These are phyloP conservation scores for Propithecus coquereli DNA, from an alignment of 2,113 vertebrate species.

Conservation along the genomic window DNA sequence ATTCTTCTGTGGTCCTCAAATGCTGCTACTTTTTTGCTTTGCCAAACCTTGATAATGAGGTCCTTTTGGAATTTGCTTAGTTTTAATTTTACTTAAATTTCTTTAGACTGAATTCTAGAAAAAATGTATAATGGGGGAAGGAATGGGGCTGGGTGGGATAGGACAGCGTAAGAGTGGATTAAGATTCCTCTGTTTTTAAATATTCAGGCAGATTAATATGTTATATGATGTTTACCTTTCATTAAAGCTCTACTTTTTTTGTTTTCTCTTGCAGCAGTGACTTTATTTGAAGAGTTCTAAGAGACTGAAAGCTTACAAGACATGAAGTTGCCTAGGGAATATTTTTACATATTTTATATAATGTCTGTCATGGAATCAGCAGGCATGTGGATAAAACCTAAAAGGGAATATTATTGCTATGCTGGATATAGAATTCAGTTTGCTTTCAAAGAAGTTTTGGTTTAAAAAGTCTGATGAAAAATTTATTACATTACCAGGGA, in stretches of 20 bases:
- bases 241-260: constrained; percentile 4
- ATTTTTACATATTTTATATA: constrained; percentile 61
- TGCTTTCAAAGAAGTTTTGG: constrained; percentile 43
- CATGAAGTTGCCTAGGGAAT: constrained; percentile 49
- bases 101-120: not conserved
- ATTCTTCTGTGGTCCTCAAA: not conserved
- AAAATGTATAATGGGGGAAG: not conserved
- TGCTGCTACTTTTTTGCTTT: not conserved
- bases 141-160: not conserved
- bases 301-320: constrained; percentile 62
- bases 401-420: not conserved
- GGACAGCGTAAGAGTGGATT: accelerated
- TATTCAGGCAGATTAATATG: not conserved
- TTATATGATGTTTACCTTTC: not conserved
- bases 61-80: not conserved
- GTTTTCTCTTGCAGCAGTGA: constrained; percentile 75
- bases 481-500: not conserved
- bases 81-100: not conserved
- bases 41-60: not conserved
- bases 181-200: not conserved
- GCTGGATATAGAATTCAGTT: constrained; percentile 11
- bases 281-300: constrained; percentile 67
- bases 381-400: not conserved
- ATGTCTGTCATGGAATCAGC: constrained; percentile 31
- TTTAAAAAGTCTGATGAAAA: constrained; percentile 14